phyloP scores from a whole-genome alignment of 2,888 invertebrate genomes.

The Chironomus tentans region DNA sequence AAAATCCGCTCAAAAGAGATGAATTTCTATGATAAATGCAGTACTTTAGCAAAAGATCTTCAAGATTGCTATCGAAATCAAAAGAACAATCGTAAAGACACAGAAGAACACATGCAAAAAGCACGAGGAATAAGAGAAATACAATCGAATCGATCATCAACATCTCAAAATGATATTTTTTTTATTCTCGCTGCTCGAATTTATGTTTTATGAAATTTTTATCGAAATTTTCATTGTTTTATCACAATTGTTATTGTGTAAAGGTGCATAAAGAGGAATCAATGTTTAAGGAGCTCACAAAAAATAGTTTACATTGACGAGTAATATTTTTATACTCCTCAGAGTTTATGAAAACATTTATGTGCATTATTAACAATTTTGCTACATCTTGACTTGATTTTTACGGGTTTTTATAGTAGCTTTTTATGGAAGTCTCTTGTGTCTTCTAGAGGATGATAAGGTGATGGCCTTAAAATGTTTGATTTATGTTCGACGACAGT shows the following conservation, averaged over 20 bases:
- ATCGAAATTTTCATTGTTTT: constrained; percentile 23
- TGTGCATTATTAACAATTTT: not conserved
- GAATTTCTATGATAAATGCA: constrained; percentile 20
- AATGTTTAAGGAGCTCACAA: not conserved
- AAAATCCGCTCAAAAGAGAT: not conserved
- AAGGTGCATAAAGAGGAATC: not conserved
- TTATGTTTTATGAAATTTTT: constrained; percentile 23
- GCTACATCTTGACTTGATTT: no score
- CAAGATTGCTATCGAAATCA: constrained; percentile 5
- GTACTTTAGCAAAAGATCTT: not conserved
- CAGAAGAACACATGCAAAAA: constrained; percentile 21
- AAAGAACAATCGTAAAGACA: constrained; percentile 21
- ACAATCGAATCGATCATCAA: constrained; percentile 18
- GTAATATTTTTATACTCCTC: no score
- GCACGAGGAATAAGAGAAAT: not conserved
- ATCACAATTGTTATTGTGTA: constrained; percentile 16
- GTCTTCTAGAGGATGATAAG: no score
- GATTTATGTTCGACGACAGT: no score
- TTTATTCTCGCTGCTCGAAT: not conserved
- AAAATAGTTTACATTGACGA: not conserved
- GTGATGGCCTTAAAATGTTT: no score
- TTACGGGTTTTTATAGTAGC: no score
- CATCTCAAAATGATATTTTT: constrained; percentile 19
- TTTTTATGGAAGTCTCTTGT: no score
- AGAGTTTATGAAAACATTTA: not conserved